Conservation (phyloP, 2,113 vertebrate genomes). For the Diadophis punctatus region DNA sequence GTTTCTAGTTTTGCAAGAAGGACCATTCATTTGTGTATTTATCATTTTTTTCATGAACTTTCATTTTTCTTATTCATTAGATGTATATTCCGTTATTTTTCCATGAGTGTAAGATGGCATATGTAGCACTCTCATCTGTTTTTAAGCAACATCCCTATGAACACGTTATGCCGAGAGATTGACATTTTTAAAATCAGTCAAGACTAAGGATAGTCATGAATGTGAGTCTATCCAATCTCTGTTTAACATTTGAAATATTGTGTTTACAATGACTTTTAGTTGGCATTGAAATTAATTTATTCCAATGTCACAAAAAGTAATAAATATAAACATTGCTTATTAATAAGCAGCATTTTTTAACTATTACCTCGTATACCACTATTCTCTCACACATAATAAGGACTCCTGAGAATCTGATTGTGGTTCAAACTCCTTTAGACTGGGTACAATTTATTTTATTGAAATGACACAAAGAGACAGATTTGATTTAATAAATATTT, state of each 20-base stretch:
- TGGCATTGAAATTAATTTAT: slow-evolving; percentile 32
- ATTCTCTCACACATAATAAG: slow-evolving; percentile 35
- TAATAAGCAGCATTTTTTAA: slow-evolving; percentile 34
- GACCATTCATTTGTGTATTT: not conserved
- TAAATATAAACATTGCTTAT: slow-evolving; percentile 17
- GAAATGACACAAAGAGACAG: slow-evolving; percentile 18
- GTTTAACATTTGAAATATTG: not conserved
- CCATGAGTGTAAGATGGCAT: not conserved
- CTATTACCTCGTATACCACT: slow-evolving; percentile 3
- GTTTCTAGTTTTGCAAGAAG: not conserved
- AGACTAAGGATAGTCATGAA: not conserved
- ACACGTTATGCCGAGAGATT: not conserved
- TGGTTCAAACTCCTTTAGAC: slow-evolving; percentile 20
- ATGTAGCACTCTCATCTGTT: not conserved
- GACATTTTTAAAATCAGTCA: not conserved
- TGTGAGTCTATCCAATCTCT: not conserved
- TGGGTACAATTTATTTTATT: slow-evolving; percentile 22
- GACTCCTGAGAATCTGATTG: slow-evolving; percentile 25
- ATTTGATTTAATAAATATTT: slow-evolving; percentile 21
- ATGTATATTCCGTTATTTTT: not conserved
- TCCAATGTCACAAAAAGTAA: not conserved
- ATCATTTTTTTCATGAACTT: not conserved
- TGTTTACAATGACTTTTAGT: not conserved
- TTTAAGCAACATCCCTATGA: not conserved
- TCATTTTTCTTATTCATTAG: not conserved